Evolutionary conservation across 1,140 invertebrate species (phyloP), one percentile per base, ranked within the genome.

Genomic region (Piezodorus guildinii): DNA sequence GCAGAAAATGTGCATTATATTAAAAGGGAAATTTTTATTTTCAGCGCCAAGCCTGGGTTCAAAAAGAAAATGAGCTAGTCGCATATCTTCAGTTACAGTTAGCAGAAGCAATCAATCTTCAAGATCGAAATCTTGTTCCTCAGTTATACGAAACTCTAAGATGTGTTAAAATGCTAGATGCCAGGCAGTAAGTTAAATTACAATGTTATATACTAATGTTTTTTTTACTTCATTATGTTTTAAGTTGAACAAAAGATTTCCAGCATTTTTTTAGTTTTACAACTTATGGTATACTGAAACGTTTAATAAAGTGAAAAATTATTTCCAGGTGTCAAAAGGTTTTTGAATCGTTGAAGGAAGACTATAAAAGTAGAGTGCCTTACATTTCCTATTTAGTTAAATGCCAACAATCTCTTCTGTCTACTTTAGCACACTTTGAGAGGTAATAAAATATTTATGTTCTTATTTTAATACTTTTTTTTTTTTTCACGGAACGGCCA

Each of bases 341-440:
- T 25, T 79, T 94, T 62, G 76, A 81, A 67, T 84, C 86, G n/a
- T 74, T 96, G 63, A 82, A 83, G 71, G 85, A 90, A 34, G 93
- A 96, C 71, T 87, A 92, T 72, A 77, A 85, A 62, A 80, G 83
- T 63, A 77, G 93, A 62, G 82, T 87, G 19, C 83, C 86, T 39
- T 96, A 95, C 71, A 82, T 91, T 51, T 83, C 88, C 6, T 96
- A 96, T 77, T 78, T 96, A 65, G 84, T 91, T 56, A 77, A 86
- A 66, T 91, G 88, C 72, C 81, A 88, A 52, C 88, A 94, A 71
- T 84, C 88, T 34, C 75, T 96, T 16, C 75, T 96, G 2, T 82
- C 85, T n/a, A 87, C 87, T 2, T 75, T 88, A 52, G 83, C 87
- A 62, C 87, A 90, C 71, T 76, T 94, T 44, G 83, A 92, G 64